Base-by-base conservation (phyloP, 1,140 invertebrate genomes). In the Microvelia longipes region DNA sequence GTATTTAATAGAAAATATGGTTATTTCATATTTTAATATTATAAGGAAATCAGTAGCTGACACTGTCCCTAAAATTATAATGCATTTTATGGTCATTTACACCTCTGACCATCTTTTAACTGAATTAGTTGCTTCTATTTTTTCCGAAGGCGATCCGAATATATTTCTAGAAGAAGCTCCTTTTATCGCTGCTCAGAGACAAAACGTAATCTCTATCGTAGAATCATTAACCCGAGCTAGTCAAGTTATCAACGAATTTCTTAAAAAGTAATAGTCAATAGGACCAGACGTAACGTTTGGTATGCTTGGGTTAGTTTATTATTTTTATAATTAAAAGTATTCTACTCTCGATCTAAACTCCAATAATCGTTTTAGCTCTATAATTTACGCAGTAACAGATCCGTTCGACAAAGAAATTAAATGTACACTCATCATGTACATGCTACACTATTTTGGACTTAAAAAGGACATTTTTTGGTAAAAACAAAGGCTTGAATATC, bases 1-100 rank as follows among this genome's bases (percentile, higher is more conserved):
- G 15, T 25, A 61, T 1, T 30, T 76, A 1, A 72, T 76, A 0
- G 68, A 72, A 30, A 60, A 71, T 19, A 70, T 76, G 5, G 70
- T 76, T 19, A 69, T 68, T 19, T 71, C 68, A 24, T 76, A 76
- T 67, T 76, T 74, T 35, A 71, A 64, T 14, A 73, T 76, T 0
- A 70, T 76, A 0, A 67, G 66, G 50, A 72, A 73, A 68, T 50
- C 73, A 1, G 68, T 76, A 30, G 71, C 74, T 66, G 75, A 76
- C 29, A 71, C 30, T 1, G 69, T 76, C 0, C 75, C 75, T 0
- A 76, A 76, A 68, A 69, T 68, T 2, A 75, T 76, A 15, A 76
- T 76, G 75, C 72, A 73, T 50, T 72, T 70, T 61, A 30, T 76
- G 68, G 73, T 76, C 0, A 76, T 75, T 26, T 67, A 71, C 27